Base-by-base conservation (phyloP, 2,888 invertebrate genomes). In the Cerastis rubricosa region DNA sequence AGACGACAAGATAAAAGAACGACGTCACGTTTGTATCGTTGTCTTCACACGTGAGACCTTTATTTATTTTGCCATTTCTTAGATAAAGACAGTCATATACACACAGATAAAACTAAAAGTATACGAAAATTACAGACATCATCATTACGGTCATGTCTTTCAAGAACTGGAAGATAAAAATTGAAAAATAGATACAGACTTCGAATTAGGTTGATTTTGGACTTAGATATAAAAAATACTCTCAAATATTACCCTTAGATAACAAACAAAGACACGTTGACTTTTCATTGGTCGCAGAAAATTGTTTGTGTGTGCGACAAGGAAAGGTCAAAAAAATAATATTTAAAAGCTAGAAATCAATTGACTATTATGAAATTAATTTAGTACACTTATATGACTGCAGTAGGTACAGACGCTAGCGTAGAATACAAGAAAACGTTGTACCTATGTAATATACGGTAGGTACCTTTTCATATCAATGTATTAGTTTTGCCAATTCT, bases 1-100 rank as follows among this genome's bases (percentile, higher is more conserved):
- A 49, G 63, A 69, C 40, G 43, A 78, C 25, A 76, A 66, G 40
- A 77, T 69, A 40, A 57, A 11, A 29, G 22, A 47, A 19, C 40
- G 2, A 51, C 25, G 25, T 19, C 80, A 82, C 74, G 80, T 80
- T 84, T 74, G 40, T 47, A 7, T 51, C 25, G 11, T 80, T 45
- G 35, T 61, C 57, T n/a, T n/a, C 35, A 57, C 69, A 74, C 80
- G 80, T 74, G 81, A 72, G n/a, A 2, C 14, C 14, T 65, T 49
- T 78, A 59, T 78, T 73, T 79, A 69, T 61, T 73, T 80, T 45
- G 49, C n/a, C 35, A 74, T 80, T 84, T 61, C 35, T 35, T 29
- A 70, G 80, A 74, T 81, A 67, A 70, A n/a, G 4, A 22, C 51
- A 63, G 22, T 54, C 45, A 69, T 40, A n/a, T 14, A 51, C 43